Conservation (phyloP, 2,888 invertebrate species). For the Pinctada fucata region DNA sequence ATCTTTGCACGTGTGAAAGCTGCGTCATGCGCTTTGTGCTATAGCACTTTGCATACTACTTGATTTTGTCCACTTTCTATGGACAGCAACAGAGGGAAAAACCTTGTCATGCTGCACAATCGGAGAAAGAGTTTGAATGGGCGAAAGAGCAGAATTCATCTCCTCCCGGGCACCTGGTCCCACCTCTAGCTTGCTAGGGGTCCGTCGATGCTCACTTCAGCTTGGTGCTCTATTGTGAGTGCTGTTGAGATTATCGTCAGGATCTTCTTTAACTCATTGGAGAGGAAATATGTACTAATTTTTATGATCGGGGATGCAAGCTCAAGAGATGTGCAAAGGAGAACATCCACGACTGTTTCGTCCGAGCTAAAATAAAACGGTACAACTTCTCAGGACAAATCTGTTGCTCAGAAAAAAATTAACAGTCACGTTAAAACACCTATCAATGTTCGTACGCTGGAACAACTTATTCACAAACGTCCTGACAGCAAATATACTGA, state of each 20-base stretch:
- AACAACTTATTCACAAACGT: neutral
- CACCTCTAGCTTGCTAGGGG: too few species aligned
- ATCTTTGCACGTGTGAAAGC: conserved; percentile 23
- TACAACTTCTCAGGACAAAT: neutral
- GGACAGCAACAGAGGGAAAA: neutral
- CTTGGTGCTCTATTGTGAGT: too few species aligned
- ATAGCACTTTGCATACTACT: conserved; percentile 1
- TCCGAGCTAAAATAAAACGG: neutral
- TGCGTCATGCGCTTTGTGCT: neutral
- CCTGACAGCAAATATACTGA: conserved; percentile 9
- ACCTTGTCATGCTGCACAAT: too few species aligned
- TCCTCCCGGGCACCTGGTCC: neutral
- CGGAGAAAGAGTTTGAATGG: conserved; percentile 8
- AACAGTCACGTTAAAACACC: neutral
- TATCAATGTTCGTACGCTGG: neutral
- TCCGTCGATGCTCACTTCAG: too few species aligned
- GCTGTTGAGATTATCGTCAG: too few species aligned
- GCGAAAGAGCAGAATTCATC: neutral
- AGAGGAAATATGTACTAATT: conserved; percentile 20
- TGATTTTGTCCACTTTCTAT: conserved; percentile 15
- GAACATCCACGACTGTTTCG: neutral
- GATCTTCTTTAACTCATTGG: too few species aligned
- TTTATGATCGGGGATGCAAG: neutral
- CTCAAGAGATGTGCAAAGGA: conserved; percentile 16
- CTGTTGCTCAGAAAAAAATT: too few species aligned